phyloP scores from a whole-genome alignment of 2,888 invertebrate species.

The Megalurothrips usitatus region DNA sequence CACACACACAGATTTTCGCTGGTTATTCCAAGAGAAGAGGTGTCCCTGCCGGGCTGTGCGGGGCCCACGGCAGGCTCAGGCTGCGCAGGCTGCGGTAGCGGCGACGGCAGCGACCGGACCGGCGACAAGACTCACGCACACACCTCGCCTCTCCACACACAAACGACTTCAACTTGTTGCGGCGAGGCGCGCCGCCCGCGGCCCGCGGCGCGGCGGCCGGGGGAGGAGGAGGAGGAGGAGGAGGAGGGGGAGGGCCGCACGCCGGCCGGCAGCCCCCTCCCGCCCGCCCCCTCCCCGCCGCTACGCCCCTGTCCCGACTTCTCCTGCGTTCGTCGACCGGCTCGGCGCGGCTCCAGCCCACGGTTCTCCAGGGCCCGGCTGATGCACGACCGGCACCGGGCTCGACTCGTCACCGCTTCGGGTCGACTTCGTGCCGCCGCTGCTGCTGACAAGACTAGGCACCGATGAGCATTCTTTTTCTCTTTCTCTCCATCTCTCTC shows the following conservation, averaged over 20 bases:
- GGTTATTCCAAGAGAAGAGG: not conserved
- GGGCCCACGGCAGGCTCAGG: too few relatives aligned
- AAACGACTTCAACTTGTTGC: conserved; percentile 9
- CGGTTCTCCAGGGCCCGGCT: not conserved
- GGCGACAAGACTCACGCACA: not conserved
- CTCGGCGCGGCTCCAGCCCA: not conserved
- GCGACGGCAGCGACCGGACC: not conserved
- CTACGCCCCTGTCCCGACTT: not conserved
- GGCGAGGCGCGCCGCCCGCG: not conserved
- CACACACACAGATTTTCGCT: not conserved
- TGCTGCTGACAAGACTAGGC: not conserved
- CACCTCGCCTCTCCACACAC: not conserved
- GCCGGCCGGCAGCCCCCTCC: not conserved
- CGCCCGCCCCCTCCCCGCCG: not conserved
- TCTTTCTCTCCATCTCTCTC: not conserved
- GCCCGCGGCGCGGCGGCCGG: not conserved
- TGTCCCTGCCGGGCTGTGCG: not conserved
- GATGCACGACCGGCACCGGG: not conserved
- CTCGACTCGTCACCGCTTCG: not conserved
- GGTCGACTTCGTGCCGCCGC: not conserved
- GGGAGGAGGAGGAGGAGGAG: not conserved
- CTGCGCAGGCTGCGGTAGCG: not conserved
- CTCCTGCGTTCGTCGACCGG: not conserved
- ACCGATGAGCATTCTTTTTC: not conserved
- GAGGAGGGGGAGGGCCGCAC: not conserved